A percentile compares a stretch with the other conserved stretches of the same genome.
Conservation (phyloP, 2,888 invertebrate species). For the Meteorus colon region DNA sequence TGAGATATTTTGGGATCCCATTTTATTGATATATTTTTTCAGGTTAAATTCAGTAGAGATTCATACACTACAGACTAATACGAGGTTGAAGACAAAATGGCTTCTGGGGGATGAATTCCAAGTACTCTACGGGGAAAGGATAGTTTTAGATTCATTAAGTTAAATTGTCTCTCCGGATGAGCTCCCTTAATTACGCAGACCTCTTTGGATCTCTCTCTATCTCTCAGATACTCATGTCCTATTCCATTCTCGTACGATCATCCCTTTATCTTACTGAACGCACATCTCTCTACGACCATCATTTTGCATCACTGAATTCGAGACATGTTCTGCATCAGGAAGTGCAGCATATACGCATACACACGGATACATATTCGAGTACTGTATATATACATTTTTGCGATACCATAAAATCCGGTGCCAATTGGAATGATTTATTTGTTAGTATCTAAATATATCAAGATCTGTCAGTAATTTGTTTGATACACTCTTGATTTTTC, state of each 20-base stretch:
- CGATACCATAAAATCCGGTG: neutral
- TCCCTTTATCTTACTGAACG: constrained; percentile 15
- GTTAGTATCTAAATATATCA: neutral
- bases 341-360: neutral
- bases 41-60: too few species aligned
- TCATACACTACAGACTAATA: constrained; percentile 36
- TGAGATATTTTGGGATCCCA: too few species aligned
- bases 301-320: constrained; percentile 37
- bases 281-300: constrained; percentile 34
- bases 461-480: neutral
- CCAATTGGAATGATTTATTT: too few species aligned
- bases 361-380: too few species aligned
- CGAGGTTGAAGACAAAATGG: constrained; percentile 52
- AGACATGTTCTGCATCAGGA: constrained; percentile 22
- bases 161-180: constrained; percentile 72
- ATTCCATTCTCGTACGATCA: constrained; percentile 14
- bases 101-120: constrained; percentile 47
- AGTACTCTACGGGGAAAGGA: constrained; percentile 38
- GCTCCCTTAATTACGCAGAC: constrained; percentile 71
- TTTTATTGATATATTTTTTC: too few species aligned
- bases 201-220: constrained; percentile 46
- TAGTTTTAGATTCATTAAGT: constrained; percentile 67
- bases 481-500: neutral
- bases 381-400: constrained; percentile 14
- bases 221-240: neutral